Conservation (phyloP, 2,797 vertebrate genomes). For the Pseudomugil tenellus region DNA sequence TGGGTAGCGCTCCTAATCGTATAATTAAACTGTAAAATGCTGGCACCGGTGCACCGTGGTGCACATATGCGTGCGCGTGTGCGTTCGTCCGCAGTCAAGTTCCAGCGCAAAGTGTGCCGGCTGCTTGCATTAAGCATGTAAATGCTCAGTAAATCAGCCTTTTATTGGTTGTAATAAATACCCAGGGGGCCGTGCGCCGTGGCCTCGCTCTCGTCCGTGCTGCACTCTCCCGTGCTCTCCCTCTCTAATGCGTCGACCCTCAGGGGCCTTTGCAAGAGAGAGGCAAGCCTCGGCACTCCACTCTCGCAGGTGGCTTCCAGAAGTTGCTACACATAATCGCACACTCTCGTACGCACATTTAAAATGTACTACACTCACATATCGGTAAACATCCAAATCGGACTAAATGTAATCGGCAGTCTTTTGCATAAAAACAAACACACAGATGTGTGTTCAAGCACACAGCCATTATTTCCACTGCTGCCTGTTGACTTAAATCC, state of each 20-base stretch:
- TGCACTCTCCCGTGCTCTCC: slow-evolving; percentile 58
- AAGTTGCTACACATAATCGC: slow-evolving; percentile 44
- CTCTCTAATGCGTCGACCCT: slow-evolving; percentile 85
- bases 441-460: slow-evolving; percentile 62
- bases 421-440: slow-evolving; percentile 58
- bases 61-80: slow-evolving; percentile 29
- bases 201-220: slow-evolving; percentile 77
- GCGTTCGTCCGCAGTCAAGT: slow-evolving; percentile 57
- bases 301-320: slow-evolving; percentile 79
- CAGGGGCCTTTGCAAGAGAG: slow-evolving; percentile 65
- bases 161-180: slow-evolving; percentile 90
- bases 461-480: neutral
- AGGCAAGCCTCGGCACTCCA: slow-evolving; percentile 65
- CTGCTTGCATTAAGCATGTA: slow-evolving; percentile 87
- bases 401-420: slow-evolving; percentile 61
- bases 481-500: neutral
- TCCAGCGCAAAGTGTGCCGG: slow-evolving; percentile 75
- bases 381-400: slow-evolving; percentile 60
- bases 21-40: slow-evolving; percentile 87
- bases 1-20: slow-evolving; percentile 82
- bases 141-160: slow-evolving; percentile 88
- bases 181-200: slow-evolving; percentile 81
- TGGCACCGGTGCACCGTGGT: slow-evolving; percentile 51
- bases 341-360: slow-evolving; percentile 32
- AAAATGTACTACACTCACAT: slow-evolving; percentile 46